Conservation (phyloP, 2,113 vertebrate genomes). For the Parotia lawesii region DNA sequence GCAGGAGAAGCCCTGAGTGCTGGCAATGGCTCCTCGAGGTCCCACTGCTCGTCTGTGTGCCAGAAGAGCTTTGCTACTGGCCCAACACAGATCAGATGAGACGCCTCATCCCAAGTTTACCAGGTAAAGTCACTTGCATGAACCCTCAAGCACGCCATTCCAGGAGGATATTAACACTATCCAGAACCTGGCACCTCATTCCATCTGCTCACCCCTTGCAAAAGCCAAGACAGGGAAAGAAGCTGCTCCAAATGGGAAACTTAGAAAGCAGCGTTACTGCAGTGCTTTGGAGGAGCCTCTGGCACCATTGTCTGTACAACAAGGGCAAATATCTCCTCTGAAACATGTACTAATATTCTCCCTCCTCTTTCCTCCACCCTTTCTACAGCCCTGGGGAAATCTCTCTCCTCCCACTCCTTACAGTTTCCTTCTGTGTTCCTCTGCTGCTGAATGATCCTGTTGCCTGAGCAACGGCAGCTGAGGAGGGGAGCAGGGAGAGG, state of each 20-base stretch:
- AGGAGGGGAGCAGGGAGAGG: not conserved
- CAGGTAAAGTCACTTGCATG: not conserved
- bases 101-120: not conserved
- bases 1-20: not conserved
- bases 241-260: not conserved
- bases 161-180: not conserved
- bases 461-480: conserved; percentile 24
- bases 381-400: not conserved
- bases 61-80: not conserved
- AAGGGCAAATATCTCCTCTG: not conserved
- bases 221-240: not conserved
- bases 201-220: not conserved
- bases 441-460: not conserved
- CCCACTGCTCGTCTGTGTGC: not conserved
- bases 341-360: not conserved
- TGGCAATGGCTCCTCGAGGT: not conserved
- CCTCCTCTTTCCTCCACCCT: not conserved
- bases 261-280: not conserved
- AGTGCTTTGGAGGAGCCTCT: not conserved
- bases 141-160: not conserved
- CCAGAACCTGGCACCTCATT: not conserved
- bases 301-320: not conserved
- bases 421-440: not conserved
- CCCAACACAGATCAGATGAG: not conserved
- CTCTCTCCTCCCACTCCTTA: not conserved